Evolutionary conservation across 1,140 invertebrate genomes (phyloP).

Genomic region (Nymphalis io): DNA sequence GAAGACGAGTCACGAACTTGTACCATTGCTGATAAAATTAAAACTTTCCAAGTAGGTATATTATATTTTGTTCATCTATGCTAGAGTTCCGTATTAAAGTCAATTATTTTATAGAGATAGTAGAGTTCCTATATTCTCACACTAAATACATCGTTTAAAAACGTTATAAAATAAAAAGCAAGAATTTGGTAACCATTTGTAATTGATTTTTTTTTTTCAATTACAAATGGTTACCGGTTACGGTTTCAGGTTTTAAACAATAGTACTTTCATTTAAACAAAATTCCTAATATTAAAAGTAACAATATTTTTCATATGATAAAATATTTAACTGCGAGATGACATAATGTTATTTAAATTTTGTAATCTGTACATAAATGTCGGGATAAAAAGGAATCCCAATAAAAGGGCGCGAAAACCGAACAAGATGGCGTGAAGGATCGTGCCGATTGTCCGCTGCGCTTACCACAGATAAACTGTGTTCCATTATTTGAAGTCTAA

Average conservation of each 20-base stretch:
- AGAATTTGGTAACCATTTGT: too few species aligned
- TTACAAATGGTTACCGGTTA: too few species aligned
- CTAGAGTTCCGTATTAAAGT: background rate
- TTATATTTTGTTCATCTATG: slow-evolving; percentile 1
- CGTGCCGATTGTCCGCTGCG: slow-evolving; percentile 27
- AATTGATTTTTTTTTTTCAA: too few species aligned
- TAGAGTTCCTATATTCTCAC: too few species aligned
- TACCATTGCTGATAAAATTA: slow-evolving; percentile 33
- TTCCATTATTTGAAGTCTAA: slow-evolving; percentile 21
- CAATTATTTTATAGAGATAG: background rate
- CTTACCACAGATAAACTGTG: slow-evolving; percentile 21
- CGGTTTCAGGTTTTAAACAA: too few species aligned
- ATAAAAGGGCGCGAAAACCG: slow-evolving; percentile 24
- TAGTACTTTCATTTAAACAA: too few species aligned
- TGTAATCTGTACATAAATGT: background rate
- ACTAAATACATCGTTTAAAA: too few species aligned
- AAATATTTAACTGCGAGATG: too few species aligned
- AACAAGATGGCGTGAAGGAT: slow-evolving; percentile 43
- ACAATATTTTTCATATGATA: too few species aligned
- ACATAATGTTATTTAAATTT: too few species aligned
- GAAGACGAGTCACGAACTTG: slow-evolving; percentile 36
- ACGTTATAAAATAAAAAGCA: too few species aligned
- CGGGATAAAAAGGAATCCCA: slow-evolving; percentile 8
- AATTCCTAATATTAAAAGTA: too few species aligned
- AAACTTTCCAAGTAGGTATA: slow-evolving; percentile 12